These are phyloP conservation scores for Tetheella fluctuosa DNA, from an alignment of 2,888 invertebrate species.

Conservation along the genomic window DNA sequence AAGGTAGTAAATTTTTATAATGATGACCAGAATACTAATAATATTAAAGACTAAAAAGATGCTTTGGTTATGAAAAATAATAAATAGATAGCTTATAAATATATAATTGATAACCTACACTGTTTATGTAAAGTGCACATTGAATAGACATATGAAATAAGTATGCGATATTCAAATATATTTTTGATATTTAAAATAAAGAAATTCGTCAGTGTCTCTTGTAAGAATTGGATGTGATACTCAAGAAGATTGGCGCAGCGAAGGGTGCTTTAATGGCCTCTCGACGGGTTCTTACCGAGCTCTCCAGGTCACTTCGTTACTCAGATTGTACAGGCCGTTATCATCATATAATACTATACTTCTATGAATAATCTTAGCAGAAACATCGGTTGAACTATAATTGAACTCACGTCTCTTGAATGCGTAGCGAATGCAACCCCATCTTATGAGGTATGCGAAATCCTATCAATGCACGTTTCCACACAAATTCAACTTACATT, in stretches of 20 bases:
- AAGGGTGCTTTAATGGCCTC: constrained; percentile 81
- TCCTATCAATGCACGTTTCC: constrained; percentile 11
- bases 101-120: background rate
- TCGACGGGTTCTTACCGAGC: constrained; percentile 69
- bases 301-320: constrained; percentile 82
- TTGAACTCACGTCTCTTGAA: constrained; percentile 29
- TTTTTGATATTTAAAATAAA: constrained; percentile 39
- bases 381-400: constrained; percentile 50
- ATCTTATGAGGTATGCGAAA: constrained; percentile 13
- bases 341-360: constrained; percentile 35
- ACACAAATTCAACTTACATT: background rate
- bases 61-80: no score
- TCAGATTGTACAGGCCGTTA: constrained; percentile 71
- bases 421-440: constrained; percentile 11
- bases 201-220: constrained; percentile 54
- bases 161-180: constrained; percentile 3
- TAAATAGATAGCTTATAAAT: background rate
- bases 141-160: background rate
- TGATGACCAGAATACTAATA: background rate
- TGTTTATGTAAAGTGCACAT: background rate
- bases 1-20: background rate
- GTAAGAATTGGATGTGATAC: constrained; percentile 72
- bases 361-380: constrained; percentile 69
- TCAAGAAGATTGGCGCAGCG: constrained; percentile 77
- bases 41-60: no score